Base-by-base conservation (phyloP, 2,888 invertebrate species). In the Athalia circularis region DNA sequence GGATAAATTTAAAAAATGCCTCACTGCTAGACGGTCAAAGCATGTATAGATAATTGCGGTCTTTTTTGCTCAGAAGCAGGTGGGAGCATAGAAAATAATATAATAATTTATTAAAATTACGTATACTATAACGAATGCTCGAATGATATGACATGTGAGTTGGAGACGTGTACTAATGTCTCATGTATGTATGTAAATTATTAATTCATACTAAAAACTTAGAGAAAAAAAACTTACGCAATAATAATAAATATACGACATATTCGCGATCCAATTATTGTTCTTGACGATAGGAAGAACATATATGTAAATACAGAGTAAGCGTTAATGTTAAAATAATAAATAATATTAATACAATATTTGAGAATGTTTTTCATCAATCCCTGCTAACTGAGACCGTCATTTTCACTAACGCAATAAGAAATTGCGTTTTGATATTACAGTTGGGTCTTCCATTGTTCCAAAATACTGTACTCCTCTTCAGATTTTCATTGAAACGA, bases 221-320 rank as follows among this genome's bases (percentile, higher is more conserved):
- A n/a, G 6, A 65, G 13, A 6, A n/a, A 45, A 54, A 15, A 74
- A 13, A 50, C 78, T 83, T 85, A 84, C 61, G 81, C 80, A 80
- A 82, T 81, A 82, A 80, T 81, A 79, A 79, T 72, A 50, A 59
- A 64, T 72, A 45, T 75, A 70, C 6, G 43, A 54, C 65, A 67
- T 61, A 47, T 50, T 68, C 78, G 78, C 77, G 79, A 76, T 81
- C 67, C 64, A 65, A 9, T 43, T 50, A 15, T 76, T 79, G 57
- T 67, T 62, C 54, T 65, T 79, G 77, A 70, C 77, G 67, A 47
- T 62, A 48, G 61, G 77, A 81, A 81, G 78, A 81, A 81, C 65
- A 76, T 84, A 85, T 80, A 85, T 88, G 88, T 88, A 88, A 80
- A 88, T 87, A 88, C 84, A 85, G 86, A 81, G 48, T 88, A 88